Evolutionary conservation across 2,888 invertebrate species (phyloP).

Genomic region (Opisthograptis luteolata): DNA sequence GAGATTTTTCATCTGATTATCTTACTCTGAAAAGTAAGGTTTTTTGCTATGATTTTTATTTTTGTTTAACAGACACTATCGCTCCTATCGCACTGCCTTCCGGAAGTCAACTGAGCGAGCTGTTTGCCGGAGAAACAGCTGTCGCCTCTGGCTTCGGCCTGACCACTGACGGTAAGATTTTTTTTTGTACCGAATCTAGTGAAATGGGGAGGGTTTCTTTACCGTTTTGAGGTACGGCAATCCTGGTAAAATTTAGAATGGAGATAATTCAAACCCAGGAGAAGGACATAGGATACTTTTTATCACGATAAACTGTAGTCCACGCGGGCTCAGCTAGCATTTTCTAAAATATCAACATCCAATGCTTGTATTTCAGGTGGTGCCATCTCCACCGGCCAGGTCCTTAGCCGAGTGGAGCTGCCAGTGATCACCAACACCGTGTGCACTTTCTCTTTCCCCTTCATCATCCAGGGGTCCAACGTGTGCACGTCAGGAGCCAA

Average conservation of each 20-base stretch:
- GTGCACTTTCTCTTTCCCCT: conserved; percentile 49
- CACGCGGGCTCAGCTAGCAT: too few species aligned
- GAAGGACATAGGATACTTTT: too few species aligned
- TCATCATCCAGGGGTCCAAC: conserved; percentile 48
- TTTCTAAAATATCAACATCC: too few species aligned
- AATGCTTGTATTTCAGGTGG: too few species aligned
- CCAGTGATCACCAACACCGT: conserved; percentile 51
- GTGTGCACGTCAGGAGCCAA: conserved; percentile 51
- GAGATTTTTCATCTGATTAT: background rate
- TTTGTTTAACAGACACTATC: conserved; percentile 37
- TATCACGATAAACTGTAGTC: too few species aligned
- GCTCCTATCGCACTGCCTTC: conserved; percentile 42
- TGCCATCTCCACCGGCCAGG: conserved; percentile 38
- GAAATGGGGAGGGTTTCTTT: too few species aligned
- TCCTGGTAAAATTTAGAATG: too few species aligned
- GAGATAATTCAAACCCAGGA: too few species aligned
- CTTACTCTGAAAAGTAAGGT: background rate
- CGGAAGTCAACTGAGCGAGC: conserved; percentile 38
- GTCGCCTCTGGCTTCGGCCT: conserved; percentile 55
- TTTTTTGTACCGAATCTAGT: background rate
- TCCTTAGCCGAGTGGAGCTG: conserved; percentile 47
- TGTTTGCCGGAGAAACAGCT: conserved; percentile 42
- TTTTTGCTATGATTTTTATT: conserved; percentile 9
- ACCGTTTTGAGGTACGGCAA: too few species aligned
- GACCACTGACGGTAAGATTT: conserved; percentile 36